Conservation (phyloP, 2,797 vertebrate genomes). For the Acestrorhynchus altus region DNA sequence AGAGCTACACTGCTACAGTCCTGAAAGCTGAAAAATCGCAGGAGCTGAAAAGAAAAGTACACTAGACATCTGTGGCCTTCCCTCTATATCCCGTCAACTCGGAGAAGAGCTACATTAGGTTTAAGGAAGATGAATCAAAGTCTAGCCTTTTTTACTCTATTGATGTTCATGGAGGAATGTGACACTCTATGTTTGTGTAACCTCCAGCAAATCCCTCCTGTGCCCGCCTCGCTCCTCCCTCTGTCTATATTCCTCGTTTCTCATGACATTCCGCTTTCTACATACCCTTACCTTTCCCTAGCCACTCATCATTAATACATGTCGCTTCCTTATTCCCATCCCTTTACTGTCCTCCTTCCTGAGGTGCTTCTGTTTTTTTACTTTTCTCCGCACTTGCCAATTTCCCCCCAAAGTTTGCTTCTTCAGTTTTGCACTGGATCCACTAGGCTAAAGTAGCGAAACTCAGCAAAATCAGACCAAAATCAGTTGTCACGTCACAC, state of each 20-base stretch:
- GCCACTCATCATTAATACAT: slow-evolving; percentile 10
- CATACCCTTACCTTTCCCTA: slow-evolving; percentile 24
- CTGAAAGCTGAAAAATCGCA: slow-evolving; percentile 29
- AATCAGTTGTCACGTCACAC: too few relatives aligned
- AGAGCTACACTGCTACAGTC: slow-evolving; percentile 2
- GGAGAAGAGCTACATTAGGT: slow-evolving; percentile 7
- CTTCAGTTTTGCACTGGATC: not conserved
- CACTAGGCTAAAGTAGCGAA: not conserved
- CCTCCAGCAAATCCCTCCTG: slow-evolving; percentile 10
- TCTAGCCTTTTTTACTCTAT: slow-evolving; percentile 25
- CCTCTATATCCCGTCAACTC: slow-evolving; percentile 22
- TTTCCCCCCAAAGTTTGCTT: not conserved
- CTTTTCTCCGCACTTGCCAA: not conserved
- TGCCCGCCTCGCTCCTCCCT: slow-evolving; percentile 6
- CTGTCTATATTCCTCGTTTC: not conserved
- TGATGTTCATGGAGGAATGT: slow-evolving; percentile 53
- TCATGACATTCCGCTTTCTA: slow-evolving; percentile 2
- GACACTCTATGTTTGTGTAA: slow-evolving; percentile 54
- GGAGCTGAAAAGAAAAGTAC: slow-evolving; percentile 17
- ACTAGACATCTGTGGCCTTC: slow-evolving; percentile 43
- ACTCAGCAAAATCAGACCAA: too few relatives aligned
- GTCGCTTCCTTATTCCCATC: slow-evolving; percentile 1
- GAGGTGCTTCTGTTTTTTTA: not conserved
- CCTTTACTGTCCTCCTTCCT: slow-evolving; percentile 1
- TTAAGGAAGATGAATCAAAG: slow-evolving; percentile 29